Evolutionary conservation across 37 sponge, comb jelly and placozoan species (phyloP).

Genomic region (Hexactinellida sp.): DNA sequence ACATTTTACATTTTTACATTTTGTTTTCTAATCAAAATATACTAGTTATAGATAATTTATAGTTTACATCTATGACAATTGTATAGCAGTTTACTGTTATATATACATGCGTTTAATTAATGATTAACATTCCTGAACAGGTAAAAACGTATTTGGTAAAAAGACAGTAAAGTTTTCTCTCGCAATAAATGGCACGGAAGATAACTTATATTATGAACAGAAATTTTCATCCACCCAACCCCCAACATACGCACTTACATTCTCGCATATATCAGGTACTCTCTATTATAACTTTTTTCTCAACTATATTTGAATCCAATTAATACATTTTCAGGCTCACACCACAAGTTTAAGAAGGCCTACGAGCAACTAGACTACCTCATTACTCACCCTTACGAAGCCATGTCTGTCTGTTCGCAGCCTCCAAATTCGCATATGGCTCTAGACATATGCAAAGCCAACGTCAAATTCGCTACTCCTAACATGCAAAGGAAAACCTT

Average conservation of each 20-base stretch:
- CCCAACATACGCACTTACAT: background rate
- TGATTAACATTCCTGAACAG: no score
- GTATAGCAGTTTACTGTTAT: no score
- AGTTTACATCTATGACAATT: no score
- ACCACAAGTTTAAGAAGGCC: constrained; percentile 12
- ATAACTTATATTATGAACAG: background rate
- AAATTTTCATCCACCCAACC: background rate
- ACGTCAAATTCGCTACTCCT: background rate
- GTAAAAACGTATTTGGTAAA: constrained; percentile 15
- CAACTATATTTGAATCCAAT: background rate
- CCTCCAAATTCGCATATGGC: background rate
- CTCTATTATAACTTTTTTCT: background rate
- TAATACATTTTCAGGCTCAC: background rate
- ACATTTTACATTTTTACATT: no score
- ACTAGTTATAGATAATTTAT: no score
- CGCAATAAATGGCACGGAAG: background rate
- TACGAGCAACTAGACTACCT: background rate
- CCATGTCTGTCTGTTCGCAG: background rate
- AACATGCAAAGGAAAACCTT: background rate
- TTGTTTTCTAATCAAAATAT: no score
- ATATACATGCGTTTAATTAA: no score
- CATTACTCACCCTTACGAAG: background rate
- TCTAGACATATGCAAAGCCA: background rate
- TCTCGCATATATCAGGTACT: constrained; percentile 14
- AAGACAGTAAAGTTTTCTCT: constrained; percentile 9